Base-by-base conservation (phyloP, 2,888 invertebrate species). In the Papilio gigon region DNA sequence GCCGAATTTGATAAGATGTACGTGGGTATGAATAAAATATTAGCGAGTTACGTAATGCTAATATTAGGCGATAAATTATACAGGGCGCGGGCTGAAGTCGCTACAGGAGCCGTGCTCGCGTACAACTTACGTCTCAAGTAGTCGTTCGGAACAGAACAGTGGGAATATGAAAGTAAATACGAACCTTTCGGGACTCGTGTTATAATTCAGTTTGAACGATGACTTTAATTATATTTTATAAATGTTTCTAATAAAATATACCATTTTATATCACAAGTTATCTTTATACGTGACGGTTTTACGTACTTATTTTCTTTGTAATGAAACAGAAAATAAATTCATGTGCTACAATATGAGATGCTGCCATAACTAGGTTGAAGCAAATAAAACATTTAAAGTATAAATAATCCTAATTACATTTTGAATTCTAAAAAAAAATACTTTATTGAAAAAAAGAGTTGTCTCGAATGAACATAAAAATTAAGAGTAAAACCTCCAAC, bases 1-100 rank as follows among this genome's bases (percentile, higher is more conserved):
- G 71, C 59, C 71, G 65, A 67, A 71, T 71, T 66, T 71, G 74
- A 75, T 76, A 75, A 75, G 72, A 71, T 62, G 61, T 67, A 68
- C 64, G 56, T 40, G 56, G 58, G 62, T 67, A 61, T 69, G 59
- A 64, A 64, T 68, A 60, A 71, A 71, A 70, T 67, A 69, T 71
- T 59, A 65, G 65, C 65, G 62, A 71, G 53, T 65, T 63, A 68
- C 66, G 70, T 65, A 72, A 71, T 37, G 40, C 58, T 62, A 64
- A 65, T 70, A 70, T 66, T 47, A 61, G 53, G 59, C 50, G 37
- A 68, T 68, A 68, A 65, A 65, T 68, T 68, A 65, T 65, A 60
- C 58, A 42, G 47, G 30, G 65, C 30, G 22, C 25, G 47, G 37
- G 64, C 30, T 50, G 27, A 67, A 68, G 68, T 68, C 47, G 64